phyloP scores from a whole-genome alignment of 2,797 vertebrate genomes.

The Crypturellus tataupa region DNA sequence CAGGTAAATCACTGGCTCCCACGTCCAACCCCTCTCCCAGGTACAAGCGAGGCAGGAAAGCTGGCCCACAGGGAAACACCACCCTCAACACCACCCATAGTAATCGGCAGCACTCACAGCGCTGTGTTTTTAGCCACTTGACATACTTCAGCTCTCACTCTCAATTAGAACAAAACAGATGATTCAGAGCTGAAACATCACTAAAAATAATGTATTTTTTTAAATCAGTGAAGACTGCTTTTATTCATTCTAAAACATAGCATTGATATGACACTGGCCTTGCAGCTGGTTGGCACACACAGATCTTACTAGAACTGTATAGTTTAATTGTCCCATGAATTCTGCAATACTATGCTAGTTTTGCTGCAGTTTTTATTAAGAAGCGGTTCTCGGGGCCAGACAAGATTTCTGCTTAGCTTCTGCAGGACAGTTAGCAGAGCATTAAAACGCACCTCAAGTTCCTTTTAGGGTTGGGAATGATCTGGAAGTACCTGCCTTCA shows the following conservation, averaged over 20 bases:
- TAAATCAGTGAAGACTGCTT: not conserved
- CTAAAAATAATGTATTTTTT: not conserved
- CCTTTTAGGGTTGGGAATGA: no score
- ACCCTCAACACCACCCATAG: not conserved
- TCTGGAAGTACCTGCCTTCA: not conserved
- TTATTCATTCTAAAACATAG: not conserved
- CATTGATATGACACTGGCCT: not conserved
- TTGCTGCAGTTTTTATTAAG: not conserved
- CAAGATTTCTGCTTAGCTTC: not conserved
- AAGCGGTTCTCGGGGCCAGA: not conserved
- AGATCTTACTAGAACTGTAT: not conserved
- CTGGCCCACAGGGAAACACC: rapidly evolving
- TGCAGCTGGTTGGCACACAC: not conserved
- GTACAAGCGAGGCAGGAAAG: not conserved
- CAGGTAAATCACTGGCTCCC: not conserved
- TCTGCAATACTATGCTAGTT: not conserved
- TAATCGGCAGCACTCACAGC: not conserved
- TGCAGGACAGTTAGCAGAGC: not conserved
- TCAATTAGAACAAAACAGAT: conserved; percentile 24
- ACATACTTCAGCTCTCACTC: not conserved
- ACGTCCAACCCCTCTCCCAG: not conserved
- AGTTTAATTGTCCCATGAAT: rapidly evolving
- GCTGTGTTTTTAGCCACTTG: not conserved
- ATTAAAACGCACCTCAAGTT: rapidly evolving
- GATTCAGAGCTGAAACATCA: conserved; percentile 17